These are phyloP conservation scores for Saccostrea glomerata DNA, from an alignment of 1,140 invertebrate genomes.

Conservation along the genomic window DNA sequence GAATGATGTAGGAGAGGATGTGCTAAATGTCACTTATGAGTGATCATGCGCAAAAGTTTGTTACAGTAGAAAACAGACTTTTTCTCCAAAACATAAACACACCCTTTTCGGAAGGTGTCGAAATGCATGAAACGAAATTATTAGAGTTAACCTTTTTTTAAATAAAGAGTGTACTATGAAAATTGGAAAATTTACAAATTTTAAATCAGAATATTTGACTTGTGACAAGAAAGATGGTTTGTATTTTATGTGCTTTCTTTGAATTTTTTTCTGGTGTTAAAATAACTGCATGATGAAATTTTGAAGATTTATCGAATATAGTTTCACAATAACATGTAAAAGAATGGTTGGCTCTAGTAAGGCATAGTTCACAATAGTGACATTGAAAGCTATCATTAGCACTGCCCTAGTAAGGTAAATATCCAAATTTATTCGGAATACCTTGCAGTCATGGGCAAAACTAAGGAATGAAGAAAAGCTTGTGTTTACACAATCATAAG, in stretches of 20 bases:
- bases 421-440: neutral
- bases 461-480: neutral
- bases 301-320: neutral
- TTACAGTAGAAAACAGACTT: neutral
- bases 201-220: no score
- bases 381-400: neutral
- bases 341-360: slow-evolving; percentile 16
- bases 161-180: no score
- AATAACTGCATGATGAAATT: neutral
- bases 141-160: neutral
- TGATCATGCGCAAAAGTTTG: neutral
- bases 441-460: slow-evolving; percentile 10
- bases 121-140: neutral
- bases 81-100: neutral
- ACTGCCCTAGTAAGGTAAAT: slow-evolving; percentile 11
- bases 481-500: neutral
- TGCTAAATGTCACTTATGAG: neutral
- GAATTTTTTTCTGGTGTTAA: no score
- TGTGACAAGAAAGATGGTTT: no score
- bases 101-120: neutral
- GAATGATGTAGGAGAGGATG: neutral
- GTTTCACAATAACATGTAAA: neutral
- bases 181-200: no score
- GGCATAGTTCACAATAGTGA: neutral
- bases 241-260: no score